Conservation (phyloP, 2,888 invertebrate species). For the Leptinotarsa juncta region DNA sequence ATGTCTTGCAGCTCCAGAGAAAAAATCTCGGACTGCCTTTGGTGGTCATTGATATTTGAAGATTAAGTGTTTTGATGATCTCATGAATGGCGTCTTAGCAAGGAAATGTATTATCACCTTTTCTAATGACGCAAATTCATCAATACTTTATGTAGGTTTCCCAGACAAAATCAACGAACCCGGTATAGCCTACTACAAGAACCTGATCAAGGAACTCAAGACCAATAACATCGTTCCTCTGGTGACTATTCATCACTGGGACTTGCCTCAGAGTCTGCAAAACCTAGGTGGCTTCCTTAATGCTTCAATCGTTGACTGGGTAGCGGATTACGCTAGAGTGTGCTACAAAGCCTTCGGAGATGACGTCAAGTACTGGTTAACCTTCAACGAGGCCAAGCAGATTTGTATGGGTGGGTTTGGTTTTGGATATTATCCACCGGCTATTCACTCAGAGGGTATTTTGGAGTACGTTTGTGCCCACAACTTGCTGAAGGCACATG, state of each 20-base stretch:
- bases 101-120: no score
- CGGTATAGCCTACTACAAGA: conserved; percentile 49
- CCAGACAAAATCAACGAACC: conserved; percentile 65
- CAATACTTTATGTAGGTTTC: conserved; percentile 25
- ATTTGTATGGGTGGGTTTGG: conserved; percentile 54
- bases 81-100: no score
- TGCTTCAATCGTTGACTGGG: conserved; percentile 70
- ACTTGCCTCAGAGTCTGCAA: conserved; percentile 50
- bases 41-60: no score
- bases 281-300: conserved; percentile 75
- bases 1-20: no score
- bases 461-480: conserved; percentile 74
- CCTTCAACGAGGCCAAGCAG: conserved; percentile 68
- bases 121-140: no score
- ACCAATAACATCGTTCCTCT: conserved; percentile 68
- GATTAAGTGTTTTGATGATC: no score
- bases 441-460: conserved; percentile 62
- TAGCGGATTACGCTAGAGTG: conserved; percentile 69
- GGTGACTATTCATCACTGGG: conserved; percentile 72
- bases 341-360: conserved; percentile 65
- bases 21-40: no score
- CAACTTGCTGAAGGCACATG: conserved; percentile 75
- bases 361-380: conserved; percentile 67
- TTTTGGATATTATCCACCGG: conserved; percentile 55
- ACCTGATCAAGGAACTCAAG: conserved; percentile 67